Conservation (phyloP, 1,140 invertebrate species). For the Lucilia cuprina region DNA sequence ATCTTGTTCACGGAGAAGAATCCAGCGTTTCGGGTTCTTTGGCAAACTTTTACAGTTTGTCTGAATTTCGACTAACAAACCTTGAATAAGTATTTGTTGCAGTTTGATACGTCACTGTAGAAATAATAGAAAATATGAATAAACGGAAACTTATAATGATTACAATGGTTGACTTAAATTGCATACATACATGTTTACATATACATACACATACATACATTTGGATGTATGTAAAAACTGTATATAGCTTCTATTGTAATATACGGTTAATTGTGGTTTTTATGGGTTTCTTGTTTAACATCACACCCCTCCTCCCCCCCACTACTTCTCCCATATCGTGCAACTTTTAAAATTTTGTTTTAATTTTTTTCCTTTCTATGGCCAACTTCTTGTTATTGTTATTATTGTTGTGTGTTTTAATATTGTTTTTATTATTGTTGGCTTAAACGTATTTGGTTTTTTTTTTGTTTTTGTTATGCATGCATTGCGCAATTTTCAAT, state of each 20-base stretch:
- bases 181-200: background rate
- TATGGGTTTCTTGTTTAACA: background rate
- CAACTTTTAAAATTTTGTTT: background rate
- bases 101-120: background rate
- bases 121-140: background rate
- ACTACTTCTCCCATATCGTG: too few species aligned
- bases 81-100: too few species aligned
- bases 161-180: slow-evolving; percentile 7
- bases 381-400: background rate
- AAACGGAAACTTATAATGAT: slow-evolving; percentile 1
- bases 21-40: too few species aligned
- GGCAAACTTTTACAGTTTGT: too few species aligned
- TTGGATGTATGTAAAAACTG: background rate
- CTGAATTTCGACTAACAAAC: too few species aligned
- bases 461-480: background rate
- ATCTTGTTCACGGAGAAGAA: too few species aligned
- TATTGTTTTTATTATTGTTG: background rate
- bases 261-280: slow-evolving; percentile 27
- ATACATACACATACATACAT: background rate
- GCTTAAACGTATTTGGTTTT: too few species aligned
- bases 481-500: slow-evolving; percentile 33
- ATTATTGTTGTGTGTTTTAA: background rate
- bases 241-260: slow-evolving; percentile 24
- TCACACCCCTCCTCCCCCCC: too few species aligned
- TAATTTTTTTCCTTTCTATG: too few species aligned